Conservation (phyloP, 2,797 vertebrate genomes). For the Cyclopterus lumpus region DNA sequence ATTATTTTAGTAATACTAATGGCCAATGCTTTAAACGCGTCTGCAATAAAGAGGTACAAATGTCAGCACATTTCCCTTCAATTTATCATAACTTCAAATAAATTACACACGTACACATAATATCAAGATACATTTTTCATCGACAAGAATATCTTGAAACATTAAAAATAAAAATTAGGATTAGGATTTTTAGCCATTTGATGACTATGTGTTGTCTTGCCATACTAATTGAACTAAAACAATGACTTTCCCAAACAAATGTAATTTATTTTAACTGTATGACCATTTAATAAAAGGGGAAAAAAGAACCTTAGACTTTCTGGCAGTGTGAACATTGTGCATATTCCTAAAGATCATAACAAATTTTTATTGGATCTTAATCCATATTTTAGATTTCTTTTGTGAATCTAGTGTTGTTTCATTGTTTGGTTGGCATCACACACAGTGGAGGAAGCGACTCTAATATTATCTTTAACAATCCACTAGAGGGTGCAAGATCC, state of each 20-base stretch:
- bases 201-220: neutral
- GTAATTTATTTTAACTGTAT: neutral
- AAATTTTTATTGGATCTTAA: neutral
- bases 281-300: neutral
- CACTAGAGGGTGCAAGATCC: constrained; percentile 72
- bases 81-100: neutral
- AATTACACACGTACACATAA: neutral
- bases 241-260: neutral
- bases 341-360: neutral
- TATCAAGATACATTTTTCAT: neutral
- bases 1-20: neutral
- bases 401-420: neutral
- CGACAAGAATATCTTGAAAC: neutral
- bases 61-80: neutral
- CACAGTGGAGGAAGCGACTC: neutral
- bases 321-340: neutral
- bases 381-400: neutral
- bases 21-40: neutral
- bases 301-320: neutral
- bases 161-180: neutral
- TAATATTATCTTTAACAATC: constrained; percentile 13
- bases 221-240: neutral
- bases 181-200: neutral
- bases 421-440: neutral
- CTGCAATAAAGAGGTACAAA: neutral